Base-by-base conservation (phyloP, 2,888 invertebrate genomes). In the Acronicta psi region DNA sequence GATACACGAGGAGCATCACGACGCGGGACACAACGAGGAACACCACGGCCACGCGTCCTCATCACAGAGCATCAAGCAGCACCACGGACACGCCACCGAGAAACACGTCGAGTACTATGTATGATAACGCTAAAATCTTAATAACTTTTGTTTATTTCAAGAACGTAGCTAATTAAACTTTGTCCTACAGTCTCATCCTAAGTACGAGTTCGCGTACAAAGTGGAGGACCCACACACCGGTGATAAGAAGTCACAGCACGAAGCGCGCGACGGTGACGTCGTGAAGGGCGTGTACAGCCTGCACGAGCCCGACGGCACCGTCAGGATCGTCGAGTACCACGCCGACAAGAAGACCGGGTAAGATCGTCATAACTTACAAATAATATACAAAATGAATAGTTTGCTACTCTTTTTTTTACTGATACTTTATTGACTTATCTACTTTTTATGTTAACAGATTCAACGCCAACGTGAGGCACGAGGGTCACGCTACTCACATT, bases 171-270 rank as follows among this genome's bases (percentile, higher is more conserved):
- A 59, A 45, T 16, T 3, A 7, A 46, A 1, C 20, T 8, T 3
- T 9, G 1, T 46, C 10, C 46, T 56, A 4, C 68, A 86, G 83
- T 73, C 92, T 11, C 88, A 92, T 75, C 94, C 94, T 6, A 89
- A 90, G 70, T 93, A 93, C 82, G 87, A 87, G 64, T 91, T 86
- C 77, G 86, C 84, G 54, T 93, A 93, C 78, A 90, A 91, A 42
- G 92, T 94, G 13, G 79, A 81, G 66, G 93, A 94, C 75, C 84
- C 86, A 23, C 90, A 92, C 77, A 93, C 92, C 64, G 92, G 92
- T 6, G 94, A 94, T 79, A 81, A 85, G 72, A 86, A 87, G 71
- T 78, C 78, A 25, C 87, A 87, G 63, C 84, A 86, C 38, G 87
- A 87, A 59, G 64, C 70, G 49, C 86, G 87, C 56, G 82, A 87